These are phyloP conservation scores for Saiga tatarica DNA, from an alignment of 2,113 vertebrate species.

Conservation along the genomic window DNA sequence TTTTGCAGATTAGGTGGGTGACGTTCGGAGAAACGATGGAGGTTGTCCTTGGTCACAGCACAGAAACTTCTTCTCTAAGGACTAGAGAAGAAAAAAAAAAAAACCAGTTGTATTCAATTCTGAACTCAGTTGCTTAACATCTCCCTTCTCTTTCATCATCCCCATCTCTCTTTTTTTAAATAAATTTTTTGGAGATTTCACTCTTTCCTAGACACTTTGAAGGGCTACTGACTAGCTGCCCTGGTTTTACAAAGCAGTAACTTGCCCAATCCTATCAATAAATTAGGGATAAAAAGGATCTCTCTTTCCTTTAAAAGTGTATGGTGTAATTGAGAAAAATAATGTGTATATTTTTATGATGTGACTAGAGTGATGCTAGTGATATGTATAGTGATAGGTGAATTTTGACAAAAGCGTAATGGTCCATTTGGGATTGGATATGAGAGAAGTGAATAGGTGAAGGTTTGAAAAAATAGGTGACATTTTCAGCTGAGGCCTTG, in stretches of 20 bases:
- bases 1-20: neutral
- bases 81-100: neutral
- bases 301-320: neutral
- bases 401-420: neutral
- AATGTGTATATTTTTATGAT: neutral
- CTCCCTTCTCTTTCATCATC: neutral
- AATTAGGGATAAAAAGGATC: neutral
- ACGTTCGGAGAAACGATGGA: neutral
- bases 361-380: neutral
- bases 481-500: neutral
- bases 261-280: neutral
- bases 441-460: neutral
- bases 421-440: neutral
- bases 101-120: neutral
- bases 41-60: neutral
- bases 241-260: neutral
- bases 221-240: neutral
- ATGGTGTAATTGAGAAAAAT: neutral
- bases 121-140: neutral
- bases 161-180: neutral
- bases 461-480: neutral
- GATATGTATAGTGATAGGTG: neutral
- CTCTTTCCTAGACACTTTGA: neutral
- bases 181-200: conserved; percentile 5
- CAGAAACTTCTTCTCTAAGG: neutral